Evolutionary conservation across 1,140 invertebrate genomes (phyloP).

Genomic region (Acromyrmex charruanus): DNA sequence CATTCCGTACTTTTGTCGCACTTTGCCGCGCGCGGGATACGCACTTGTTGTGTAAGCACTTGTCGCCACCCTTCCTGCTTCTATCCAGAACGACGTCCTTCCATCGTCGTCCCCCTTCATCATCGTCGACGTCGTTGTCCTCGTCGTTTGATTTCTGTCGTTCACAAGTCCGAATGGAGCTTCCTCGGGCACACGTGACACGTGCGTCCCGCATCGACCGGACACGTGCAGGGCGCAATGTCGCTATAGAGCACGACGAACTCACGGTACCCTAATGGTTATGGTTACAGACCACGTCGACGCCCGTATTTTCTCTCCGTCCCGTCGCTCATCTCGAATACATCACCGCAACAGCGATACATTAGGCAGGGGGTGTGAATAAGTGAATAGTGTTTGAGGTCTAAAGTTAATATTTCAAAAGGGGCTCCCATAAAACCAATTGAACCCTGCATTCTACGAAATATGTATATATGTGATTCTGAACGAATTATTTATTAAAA

Average conservation of each 20-base stretch:
- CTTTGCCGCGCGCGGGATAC: conserved; percentile 72
- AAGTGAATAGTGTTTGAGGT: conserved; percentile 6
- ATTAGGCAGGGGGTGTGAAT: conserved; percentile 38
- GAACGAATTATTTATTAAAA: background rate
- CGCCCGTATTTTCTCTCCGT: conserved; percentile 38
- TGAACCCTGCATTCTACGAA: background rate
- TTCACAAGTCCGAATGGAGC: conserved; percentile 43
- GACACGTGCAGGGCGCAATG: conserved; percentile 68
- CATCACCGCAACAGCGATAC: conserved; percentile 41
- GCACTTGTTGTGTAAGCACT: conserved; percentile 81
- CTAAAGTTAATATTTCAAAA: background rate
- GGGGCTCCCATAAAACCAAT: background rate
- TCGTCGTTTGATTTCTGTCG: background rate
- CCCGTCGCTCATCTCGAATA: conserved; percentile 47
- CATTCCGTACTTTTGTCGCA: conserved; percentile 62
- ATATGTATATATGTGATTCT: background rate
- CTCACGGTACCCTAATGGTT: conserved; percentile 54
- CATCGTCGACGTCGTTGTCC: background rate
- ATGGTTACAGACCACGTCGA: conserved; percentile 58
- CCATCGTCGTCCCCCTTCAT: background rate
- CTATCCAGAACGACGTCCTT: conserved; percentile 19
- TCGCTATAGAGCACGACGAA: conserved; percentile 55
- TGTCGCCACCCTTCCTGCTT: conserved; percentile 70
- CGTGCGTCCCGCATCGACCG: conserved; percentile 79
- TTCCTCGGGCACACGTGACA: conserved; percentile 80